Percentiles rank a stretch among this genome's conserved stretches.
Conservation (phyloP, 2,797 vertebrate genomes). For the Sorex maritimensis region DNA sequence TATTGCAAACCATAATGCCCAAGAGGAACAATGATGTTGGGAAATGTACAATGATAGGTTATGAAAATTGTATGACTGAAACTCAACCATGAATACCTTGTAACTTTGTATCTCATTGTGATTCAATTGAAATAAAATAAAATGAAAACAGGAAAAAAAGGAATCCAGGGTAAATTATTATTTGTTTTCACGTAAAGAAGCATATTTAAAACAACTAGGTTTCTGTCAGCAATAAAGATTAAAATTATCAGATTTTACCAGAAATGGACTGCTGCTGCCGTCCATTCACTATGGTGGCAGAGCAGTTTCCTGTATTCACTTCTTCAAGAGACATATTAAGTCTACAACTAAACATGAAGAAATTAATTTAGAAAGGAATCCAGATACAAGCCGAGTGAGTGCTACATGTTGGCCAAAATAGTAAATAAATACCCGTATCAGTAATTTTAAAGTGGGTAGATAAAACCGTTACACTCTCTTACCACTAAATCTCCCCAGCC, state of each 20-base stretch:
- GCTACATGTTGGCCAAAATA: background rate
- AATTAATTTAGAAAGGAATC: conserved; percentile 6
- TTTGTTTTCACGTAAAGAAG: background rate
- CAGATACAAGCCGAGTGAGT: background rate
- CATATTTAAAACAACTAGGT: background rate
- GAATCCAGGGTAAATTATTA: background rate
- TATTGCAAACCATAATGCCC: too few relatives aligned
- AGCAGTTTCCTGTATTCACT: background rate
- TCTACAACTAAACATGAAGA: background rate
- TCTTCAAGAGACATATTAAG: background rate
- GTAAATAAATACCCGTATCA: background rate
- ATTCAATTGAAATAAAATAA: too few relatives aligned
- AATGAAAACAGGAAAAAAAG: too few relatives aligned
- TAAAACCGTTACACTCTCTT: background rate
- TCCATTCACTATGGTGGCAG: background rate
- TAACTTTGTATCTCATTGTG: too few relatives aligned
- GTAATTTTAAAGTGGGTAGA: background rate
- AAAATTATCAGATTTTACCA: conserved; percentile 5
- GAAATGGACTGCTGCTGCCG: background rate
- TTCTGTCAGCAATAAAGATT: background rate
- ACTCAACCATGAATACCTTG: too few relatives aligned
- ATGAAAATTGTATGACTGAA: too few relatives aligned
- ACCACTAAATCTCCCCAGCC: background rate
- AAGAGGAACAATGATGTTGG: too few relatives aligned
- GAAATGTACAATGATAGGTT: too few relatives aligned